phyloP scores from a whole-genome alignment of 2,888 invertebrate genomes.

The Lumbricus terrestris region DNA sequence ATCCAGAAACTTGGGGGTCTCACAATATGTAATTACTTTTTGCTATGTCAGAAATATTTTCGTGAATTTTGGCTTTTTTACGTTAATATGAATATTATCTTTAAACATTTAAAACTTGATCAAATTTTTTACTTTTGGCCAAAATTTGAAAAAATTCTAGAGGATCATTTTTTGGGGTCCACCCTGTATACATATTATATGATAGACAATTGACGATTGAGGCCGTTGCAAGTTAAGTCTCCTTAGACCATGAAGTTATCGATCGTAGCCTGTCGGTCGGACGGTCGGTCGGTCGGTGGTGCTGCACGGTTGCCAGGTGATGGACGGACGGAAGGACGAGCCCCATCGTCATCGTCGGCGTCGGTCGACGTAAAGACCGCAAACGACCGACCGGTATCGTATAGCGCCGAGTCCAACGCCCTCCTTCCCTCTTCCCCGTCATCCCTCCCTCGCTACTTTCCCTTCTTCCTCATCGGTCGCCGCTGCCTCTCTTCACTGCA shows the following conservation, averaged over 20 bases:
- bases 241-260: constrained; percentile 13
- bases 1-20: no score
- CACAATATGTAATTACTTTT: no score
- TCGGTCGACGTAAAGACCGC: neutral
- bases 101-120: no score
- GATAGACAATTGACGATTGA: neutral
- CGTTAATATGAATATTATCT: no score
- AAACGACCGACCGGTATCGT: constrained; percentile 6
- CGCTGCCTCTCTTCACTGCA: neutral
- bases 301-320: neutral
- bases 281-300: neutral
- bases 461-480: no score
- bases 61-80: no score
- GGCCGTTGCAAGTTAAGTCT: neutral
- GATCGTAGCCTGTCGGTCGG: neutral
- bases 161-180: no score
- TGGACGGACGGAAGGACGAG: neutral
- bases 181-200: neutral
- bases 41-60: no score
- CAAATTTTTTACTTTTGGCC: no score
- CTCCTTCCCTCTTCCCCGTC: neutral
- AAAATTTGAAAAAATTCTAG: no score
- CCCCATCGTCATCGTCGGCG: neutral
- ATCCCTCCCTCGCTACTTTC: no score
- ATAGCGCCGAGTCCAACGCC: neutral